These are phyloP conservation scores for Stomorhina lunata DNA, from an alignment of 2,888 invertebrate genomes.

Conservation along the genomic window DNA sequence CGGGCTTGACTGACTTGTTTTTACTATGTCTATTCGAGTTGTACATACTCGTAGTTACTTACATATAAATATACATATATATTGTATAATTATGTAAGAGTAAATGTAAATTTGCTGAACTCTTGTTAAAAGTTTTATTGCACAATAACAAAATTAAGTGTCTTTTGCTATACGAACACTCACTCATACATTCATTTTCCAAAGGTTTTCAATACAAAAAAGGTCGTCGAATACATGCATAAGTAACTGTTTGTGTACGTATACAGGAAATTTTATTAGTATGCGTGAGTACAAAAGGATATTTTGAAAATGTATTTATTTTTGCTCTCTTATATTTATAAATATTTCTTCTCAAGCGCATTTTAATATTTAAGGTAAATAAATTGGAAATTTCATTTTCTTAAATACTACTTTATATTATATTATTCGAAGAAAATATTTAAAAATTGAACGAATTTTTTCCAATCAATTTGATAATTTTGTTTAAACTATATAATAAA, in stretches of 20 bases:
- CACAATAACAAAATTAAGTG: conserved; percentile 74
- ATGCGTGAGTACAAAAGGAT: not conserved
- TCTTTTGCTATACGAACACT: conserved; percentile 70
- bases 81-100: not conserved
- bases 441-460: too few species aligned
- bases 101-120: not conserved
- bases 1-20: too few species aligned
- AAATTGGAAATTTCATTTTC: too few species aligned
- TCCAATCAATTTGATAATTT: too few species aligned
- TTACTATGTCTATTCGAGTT: too few species aligned
- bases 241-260: not conserved
- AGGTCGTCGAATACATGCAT: conserved; percentile 11
- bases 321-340: not conserved
- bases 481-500: too few species aligned
- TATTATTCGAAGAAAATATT: too few species aligned
- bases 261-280: not conserved
- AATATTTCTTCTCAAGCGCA: too few species aligned
- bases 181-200: not conserved
- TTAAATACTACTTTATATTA: too few species aligned
- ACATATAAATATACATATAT: conserved; percentile 1
- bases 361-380: too few species aligned
- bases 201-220: not conserved
- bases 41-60: conserved; percentile 17
- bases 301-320: too few species aligned
- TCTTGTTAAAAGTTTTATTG: conserved; percentile 69